Evolutionary conservation across 1,140 invertebrate genomes (phyloP).

Genomic region (Euglossa dilemma): DNA sequence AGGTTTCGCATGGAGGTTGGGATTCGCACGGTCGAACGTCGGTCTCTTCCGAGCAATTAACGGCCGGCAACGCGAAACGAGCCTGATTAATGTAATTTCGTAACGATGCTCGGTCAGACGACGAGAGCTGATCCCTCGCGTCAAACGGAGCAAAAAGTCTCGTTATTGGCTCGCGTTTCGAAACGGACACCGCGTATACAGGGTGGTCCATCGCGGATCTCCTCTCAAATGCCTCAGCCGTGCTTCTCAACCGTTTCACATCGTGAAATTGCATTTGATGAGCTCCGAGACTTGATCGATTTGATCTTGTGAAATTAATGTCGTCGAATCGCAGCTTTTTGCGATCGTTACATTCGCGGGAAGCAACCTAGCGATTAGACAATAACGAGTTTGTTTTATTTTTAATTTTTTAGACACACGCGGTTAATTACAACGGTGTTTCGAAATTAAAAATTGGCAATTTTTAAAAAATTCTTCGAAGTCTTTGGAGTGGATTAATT

Average conservation of each 20-base stretch:
- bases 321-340: neutral
- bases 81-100: constrained; percentile 49
- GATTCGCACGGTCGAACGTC: constrained; percentile 26
- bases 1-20: constrained; percentile 29
- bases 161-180: constrained; percentile 28
- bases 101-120: constrained; percentile 27
- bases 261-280: neutral
- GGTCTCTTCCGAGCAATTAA: constrained; percentile 42
- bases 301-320: neutral
- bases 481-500: too few species aligned
- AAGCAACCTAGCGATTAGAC: too few species aligned
- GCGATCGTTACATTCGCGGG: too few species aligned
- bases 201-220: neutral
- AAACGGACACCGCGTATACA: constrained; percentile 10
- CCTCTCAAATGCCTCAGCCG: neutral
- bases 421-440: too few species aligned
- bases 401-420: too few species aligned
- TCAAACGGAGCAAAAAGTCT: constrained; percentile 29
- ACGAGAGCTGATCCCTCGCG: constrained; percentile 22
- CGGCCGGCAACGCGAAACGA: constrained; percentile 31
- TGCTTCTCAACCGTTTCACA: neutral
- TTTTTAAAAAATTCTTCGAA: too few species aligned
- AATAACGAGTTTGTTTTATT: too few species aligned
- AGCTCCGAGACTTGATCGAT: too few species aligned
- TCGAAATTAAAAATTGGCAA: too few species aligned